Evolutionary conservation across 2,888 invertebrate species (phyloP).

Genomic region (Phrixothrix hirtus): DNA sequence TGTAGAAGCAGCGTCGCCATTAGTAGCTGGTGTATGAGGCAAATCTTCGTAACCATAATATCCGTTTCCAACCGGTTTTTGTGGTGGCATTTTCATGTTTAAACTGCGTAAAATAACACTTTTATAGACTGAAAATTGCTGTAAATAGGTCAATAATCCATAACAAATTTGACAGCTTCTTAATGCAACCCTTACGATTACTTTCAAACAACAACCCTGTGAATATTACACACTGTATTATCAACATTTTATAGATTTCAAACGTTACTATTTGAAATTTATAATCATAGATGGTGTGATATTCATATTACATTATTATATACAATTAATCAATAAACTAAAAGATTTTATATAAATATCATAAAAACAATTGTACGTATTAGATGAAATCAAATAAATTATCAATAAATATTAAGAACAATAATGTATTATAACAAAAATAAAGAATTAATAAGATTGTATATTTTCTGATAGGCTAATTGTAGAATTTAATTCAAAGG

Average conservation of each 20-base stretch:
- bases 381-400: too few species aligned
- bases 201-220: neutral
- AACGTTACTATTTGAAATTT: neutral
- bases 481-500: too few species aligned
- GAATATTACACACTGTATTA: neutral
- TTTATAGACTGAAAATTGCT: neutral
- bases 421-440: too few species aligned
- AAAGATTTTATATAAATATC: too few species aligned
- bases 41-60: constrained; percentile 49
- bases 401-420: too few species aligned
- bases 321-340: too few species aligned
- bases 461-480: too few species aligned
- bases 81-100: constrained; percentile 49
- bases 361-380: too few species aligned
- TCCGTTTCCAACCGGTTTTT: constrained; percentile 47
- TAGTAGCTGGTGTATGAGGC: constrained; percentile 42
- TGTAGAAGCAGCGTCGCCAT: constrained; percentile 40
- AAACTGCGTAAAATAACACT: neutral
- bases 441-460: too few species aligned
- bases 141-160: neutral
- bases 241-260: neutral
- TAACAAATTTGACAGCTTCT: neutral
- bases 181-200: neutral
- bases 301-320: too few species aligned
- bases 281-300: neutral